phyloP scores from a whole-genome alignment of 2,888 invertebrate genomes.

The Ditylenchus weischeri region DNA sequence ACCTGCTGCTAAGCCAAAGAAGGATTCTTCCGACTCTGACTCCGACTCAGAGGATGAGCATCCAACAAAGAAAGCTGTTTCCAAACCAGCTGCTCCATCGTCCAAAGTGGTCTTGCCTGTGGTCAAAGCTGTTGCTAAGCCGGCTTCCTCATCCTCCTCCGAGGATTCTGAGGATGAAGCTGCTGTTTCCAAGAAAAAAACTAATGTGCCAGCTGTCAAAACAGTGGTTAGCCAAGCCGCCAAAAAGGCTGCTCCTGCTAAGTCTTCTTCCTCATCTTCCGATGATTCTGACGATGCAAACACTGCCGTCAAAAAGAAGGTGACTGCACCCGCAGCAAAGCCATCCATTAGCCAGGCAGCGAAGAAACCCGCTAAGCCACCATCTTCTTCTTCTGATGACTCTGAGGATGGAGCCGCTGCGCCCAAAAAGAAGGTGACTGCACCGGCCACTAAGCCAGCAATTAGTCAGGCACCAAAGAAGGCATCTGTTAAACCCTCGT shows the following conservation, averaged over 20 bases:
- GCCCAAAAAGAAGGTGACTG: neutral
- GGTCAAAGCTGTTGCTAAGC: neutral
- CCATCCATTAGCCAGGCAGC: neutral
- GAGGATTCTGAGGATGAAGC: neutral
- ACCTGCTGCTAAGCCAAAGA: conserved; percentile 1
- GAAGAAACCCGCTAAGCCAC: neutral
- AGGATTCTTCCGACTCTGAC: neutral
- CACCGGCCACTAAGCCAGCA: neutral
- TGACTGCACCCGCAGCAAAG: neutral
- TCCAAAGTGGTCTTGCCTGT: no score
- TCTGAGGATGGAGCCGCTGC: neutral
- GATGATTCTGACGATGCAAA: neutral
- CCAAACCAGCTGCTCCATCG: neutral
- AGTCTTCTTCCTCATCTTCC: no score
- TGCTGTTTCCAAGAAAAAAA: neutral
- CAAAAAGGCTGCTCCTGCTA: no score
- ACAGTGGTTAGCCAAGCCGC: neutral
- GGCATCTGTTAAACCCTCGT: neutral
- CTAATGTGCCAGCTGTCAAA: neutral
- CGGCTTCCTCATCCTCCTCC: neutral
- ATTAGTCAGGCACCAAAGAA: conserved; percentile 17
- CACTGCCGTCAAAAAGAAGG: neutral
- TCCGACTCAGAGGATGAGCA: conserved; percentile 3
- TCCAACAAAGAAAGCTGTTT: neutral
- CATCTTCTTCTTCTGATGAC: conserved; percentile 3